Base-by-base conservation (phyloP, 2,888 invertebrate genomes). In the Nasonia oneida region DNA sequence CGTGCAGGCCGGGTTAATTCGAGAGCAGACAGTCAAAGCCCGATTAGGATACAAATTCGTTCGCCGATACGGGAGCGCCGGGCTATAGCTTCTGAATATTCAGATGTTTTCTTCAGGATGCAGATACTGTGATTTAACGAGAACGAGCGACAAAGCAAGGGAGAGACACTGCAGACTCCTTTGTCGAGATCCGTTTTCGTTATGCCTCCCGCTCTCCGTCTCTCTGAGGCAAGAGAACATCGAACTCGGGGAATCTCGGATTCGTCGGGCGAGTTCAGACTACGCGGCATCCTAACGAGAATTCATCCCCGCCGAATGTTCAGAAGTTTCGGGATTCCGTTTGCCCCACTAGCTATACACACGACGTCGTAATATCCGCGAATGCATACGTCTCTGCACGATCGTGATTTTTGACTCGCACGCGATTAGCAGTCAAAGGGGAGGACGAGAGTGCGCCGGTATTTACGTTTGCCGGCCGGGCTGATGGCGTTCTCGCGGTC, bases 291-390 rank as follows among this genome's bases (percentile, higher is more conserved):
- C 53, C 83, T 86, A 83, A 85, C 85, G 74, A 82, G 73, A 47
- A 82, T 61, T n/a, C 57, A 61, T 78, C 76, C 42, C 73, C 42
- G 71, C 74, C 61, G 53, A 77, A 81, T 85, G 81, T 77, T 81
- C 73, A 53, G 29, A 85, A 85, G 81, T 81, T 85, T 84, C 64
- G 61, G 77, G 37, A 85, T 85, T 81, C 77, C 77, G 81, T 85
- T 85, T 81, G 57, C 61, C 53, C 71, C 57, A 6, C 53, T 5
- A 57, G 18, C n/a, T 57, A 57, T 57, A n/a, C 18, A 33, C 10
- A 50, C n/a, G 71, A 50, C n/a, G 61, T 77, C 67, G 76, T 71
- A 77, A 85, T 81, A 47, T 85, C 76, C n/a, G 53, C 42, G 78
- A 85, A 78, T 85, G 74, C 47, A 74, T 53, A 76, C 75, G 70